These are phyloP conservation scores for Drosophila tristis DNA, from an alignment of 1,140 invertebrate genomes.

Conservation along the genomic window DNA sequence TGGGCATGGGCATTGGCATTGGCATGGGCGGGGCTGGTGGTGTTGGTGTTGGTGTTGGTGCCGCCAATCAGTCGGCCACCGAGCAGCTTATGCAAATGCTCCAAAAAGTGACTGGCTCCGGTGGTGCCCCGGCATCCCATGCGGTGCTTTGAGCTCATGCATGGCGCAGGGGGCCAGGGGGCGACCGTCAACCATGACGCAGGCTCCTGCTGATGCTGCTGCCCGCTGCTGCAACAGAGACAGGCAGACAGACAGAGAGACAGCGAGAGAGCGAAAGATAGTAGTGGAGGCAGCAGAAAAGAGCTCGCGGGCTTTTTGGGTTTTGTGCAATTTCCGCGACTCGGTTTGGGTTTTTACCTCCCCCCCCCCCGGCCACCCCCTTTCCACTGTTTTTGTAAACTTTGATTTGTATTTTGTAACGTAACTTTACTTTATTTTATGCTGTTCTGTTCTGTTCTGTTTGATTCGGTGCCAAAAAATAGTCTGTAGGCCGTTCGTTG, in stretches of 20 bases:
- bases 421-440: slow-evolving; percentile 18
- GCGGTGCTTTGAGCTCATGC: slow-evolving; percentile 61
- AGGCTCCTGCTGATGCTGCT: slow-evolving; percentile 19
- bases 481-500: slow-evolving; percentile 69
- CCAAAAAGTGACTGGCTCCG: slow-evolving; percentile 78
- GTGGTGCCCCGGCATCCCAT: slow-evolving; percentile 54
- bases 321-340: slow-evolving; percentile 58
- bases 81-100: slow-evolving; percentile 83
- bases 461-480: slow-evolving; percentile 79
- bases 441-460: slow-evolving; percentile 40
- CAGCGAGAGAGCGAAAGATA: background rate
- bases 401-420: slow-evolving; percentile 32
- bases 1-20: slow-evolving; percentile 32
- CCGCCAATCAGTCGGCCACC: slow-evolving; percentile 75
- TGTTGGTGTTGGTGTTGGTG: slow-evolving; percentile 14
- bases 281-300: slow-evolving; percentile 11
- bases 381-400: slow-evolving; percentile 19
- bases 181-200: background rate
- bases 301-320: slow-evolving; percentile 52
- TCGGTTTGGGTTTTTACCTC: background rate
- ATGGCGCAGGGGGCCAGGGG: background rate
- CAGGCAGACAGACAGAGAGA: slow-evolving; percentile 1
- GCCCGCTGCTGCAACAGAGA: slow-evolving; percentile 27
- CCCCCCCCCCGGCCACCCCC: too few relatives aligned
- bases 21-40: too few relatives aligned